These are phyloP conservation scores for Papilio dardanus DNA, from an alignment of 1,140 invertebrate species.

Conservation along the genomic window DNA sequence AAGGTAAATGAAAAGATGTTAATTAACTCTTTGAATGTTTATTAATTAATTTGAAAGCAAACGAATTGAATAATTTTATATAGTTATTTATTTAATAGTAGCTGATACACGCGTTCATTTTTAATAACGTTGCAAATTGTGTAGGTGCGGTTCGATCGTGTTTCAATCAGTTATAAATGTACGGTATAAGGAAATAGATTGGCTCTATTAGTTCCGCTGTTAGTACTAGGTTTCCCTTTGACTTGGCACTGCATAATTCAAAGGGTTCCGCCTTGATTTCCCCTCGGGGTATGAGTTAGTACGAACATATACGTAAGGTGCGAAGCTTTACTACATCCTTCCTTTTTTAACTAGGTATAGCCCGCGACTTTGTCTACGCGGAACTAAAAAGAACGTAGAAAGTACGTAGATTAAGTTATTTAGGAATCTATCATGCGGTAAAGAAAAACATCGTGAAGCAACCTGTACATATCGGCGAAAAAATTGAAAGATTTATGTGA, in stretches of 20 bases:
- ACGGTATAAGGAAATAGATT: conserved; percentile 57
- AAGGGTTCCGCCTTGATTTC: conserved; percentile 57
- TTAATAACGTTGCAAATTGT: conserved; percentile 42
- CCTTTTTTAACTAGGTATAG: neutral
- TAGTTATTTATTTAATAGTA: conserved; percentile 23
- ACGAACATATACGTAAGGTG: conserved; percentile 48
- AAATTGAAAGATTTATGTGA: no score
- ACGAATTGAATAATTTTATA: conserved; percentile 2
- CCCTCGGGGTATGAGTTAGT: conserved; percentile 54
- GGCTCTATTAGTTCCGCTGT: conserved; percentile 60
- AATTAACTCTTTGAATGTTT: conserved; percentile 10
- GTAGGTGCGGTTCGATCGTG: conserved; percentile 43
- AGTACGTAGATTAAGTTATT: no score
- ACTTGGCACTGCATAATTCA: conserved; percentile 63
- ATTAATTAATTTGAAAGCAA: neutral
- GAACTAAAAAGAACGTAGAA: no score
- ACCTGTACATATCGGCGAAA: no score
- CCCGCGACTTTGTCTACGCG: no score
- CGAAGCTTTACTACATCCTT: neutral
- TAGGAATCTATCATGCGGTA: no score
- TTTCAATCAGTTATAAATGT: conserved; percentile 57
- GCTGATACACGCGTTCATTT: conserved; percentile 27
- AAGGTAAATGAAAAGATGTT: conserved; percentile 18
- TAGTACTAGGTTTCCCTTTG: conserved; percentile 61
- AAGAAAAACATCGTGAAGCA: no score